Percentiles rank a stretch among this genome's conserved stretches.
Conservation (phyloP, 2,888 invertebrate genomes). For the Gibbula magus region DNA sequence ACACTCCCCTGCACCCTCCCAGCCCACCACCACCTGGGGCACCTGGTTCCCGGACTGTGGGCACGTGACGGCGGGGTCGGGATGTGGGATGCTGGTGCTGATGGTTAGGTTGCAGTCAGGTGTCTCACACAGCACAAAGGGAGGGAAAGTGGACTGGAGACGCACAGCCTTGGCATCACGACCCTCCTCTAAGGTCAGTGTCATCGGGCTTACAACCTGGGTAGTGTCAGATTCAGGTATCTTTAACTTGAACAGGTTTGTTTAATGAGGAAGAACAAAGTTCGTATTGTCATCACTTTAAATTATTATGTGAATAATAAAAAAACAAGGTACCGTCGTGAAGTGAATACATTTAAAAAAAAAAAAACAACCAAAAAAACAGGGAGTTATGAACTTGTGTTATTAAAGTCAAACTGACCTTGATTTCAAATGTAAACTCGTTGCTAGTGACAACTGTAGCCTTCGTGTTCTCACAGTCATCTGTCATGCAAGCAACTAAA, state of each 20-base stretch:
- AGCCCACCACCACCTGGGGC: constrained; percentile 41
- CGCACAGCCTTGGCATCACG: constrained; percentile 39
- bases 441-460: constrained; percentile 46
- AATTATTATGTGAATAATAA: no score
- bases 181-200: constrained; percentile 48
- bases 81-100: constrained; percentile 12
- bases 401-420: constrained; percentile 39
- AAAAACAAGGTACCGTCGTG: no score
- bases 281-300: no score
- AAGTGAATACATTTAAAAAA: no score
- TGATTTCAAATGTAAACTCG: constrained; percentile 51
- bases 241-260: no score
- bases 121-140: constrained; percentile 46
- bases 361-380: no score
- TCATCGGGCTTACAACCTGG: constrained; percentile 31
- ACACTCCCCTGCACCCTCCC: constrained; percentile 35
- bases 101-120: constrained; percentile 28
- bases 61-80: constrained; percentile 15
- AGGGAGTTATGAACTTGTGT: background rate
- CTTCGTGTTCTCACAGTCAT: constrained; percentile 43
- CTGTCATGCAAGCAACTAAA: constrained; percentile 45
- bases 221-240: no score
- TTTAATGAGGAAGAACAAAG: no score
- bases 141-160: constrained; percentile 47
- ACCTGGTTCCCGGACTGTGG: constrained; percentile 17